These are phyloP conservation scores for Laterallus jamaicensis DNA, from an alignment of 2,113 vertebrate species.

Conservation along the genomic window DNA sequence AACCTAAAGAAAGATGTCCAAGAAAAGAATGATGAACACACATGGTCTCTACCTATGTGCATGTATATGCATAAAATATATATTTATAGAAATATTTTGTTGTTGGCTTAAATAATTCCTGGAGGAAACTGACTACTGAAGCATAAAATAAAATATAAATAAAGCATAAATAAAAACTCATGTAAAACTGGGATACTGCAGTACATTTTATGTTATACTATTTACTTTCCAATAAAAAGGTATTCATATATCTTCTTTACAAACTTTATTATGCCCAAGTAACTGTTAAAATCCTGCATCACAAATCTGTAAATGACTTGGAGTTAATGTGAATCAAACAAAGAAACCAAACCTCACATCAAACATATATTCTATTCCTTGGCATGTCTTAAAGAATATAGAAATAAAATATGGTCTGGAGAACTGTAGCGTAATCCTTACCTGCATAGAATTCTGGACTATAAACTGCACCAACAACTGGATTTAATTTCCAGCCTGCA, in stretches of 20 bases:
- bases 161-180: neutral
- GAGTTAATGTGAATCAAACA: neutral
- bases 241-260: neutral
- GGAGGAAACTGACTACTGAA: neutral
- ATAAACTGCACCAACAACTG: constrained; percentile 97
- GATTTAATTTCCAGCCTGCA: constrained; percentile 98
- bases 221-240: neutral
- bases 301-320: neutral
- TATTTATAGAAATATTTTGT: neutral
- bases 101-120: neutral
- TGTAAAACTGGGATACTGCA: neutral
- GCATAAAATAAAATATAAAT: neutral
- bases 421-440: constrained; percentile 65
- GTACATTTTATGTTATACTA: neutral
- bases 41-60: neutral
- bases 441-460: constrained; percentile 99
- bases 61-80: neutral
- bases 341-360: neutral
- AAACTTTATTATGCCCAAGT: neutral
- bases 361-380: neutral
- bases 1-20: neutral
- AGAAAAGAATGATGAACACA: neutral
- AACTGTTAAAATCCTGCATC: neutral
- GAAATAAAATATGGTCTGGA: neutral
- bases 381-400: neutral